Evolutionary conservation across 2,113 vertebrate genomes (phyloP), one percentile per base, ranked within the genome.

Genomic region (Eptatretus burgeri): DNA sequence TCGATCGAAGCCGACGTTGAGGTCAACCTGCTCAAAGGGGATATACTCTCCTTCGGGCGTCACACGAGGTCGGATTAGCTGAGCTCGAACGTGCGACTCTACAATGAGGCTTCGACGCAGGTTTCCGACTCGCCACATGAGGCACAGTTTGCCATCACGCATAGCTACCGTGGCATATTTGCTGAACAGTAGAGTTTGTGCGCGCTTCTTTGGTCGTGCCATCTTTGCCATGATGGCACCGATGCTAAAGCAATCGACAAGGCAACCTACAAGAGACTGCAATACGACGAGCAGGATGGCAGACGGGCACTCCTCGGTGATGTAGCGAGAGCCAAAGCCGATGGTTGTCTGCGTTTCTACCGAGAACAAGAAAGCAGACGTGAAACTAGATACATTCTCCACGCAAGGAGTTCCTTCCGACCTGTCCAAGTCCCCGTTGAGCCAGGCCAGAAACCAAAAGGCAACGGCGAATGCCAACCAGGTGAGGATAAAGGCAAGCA

Each of bases 401-500:
- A 60, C 56, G 56, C 56, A 60, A 19, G 56, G 56, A n/a, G 56
- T n/a, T 2, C 56, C n/a, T 19, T n/a, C n/a, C 9, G 70, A 67
- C 62, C 76, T 74, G 49, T 49, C 69, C 53, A 85, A 73, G 73
- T 96, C 88, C 0, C 89, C 89, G 0, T 96, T 86, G 69, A 80
- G 77, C 71, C 86, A 76, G 50, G 85, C 84, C 0, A 83, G 83
- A 50, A 74, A 75, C 79, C 86, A 94, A 74, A 94, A 96, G 63
- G 93, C 78, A 51, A 93, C 70, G 41, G 84, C 89, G 0, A 96
- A 96, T 67, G 91, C 79, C 60, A 96, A 76, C 89, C 89, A 96
- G 62, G 88, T 93, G 20, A 77, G 70, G 16, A 93, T 69, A 69
- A 93, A 96, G 66, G 82, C 79, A 1, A 76, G 74, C 0, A 84